Evolutionary conservation across 2,888 invertebrate species (phyloP).

Genomic region (Panzeria rudis): DNA sequence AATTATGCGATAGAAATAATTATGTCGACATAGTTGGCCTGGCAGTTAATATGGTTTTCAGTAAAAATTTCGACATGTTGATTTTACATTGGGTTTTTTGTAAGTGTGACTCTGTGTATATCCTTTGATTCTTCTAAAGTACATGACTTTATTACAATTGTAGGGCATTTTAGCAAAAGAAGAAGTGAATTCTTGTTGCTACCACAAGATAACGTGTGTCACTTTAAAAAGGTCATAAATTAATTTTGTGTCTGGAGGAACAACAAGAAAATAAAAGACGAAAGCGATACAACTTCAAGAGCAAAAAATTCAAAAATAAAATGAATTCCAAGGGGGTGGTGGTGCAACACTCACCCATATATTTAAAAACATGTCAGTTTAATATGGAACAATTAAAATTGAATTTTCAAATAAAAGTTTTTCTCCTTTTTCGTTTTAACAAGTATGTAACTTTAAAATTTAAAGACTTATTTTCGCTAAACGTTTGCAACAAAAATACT

Average conservation of each 20-base stretch:
- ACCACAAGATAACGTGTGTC: slow-evolving; percentile 72
- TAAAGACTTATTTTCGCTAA: slow-evolving; percentile 18
- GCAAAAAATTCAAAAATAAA: background rate
- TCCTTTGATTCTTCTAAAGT: background rate
- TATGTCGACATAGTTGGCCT: too few species aligned
- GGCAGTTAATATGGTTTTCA: too few species aligned
- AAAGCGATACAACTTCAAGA: slow-evolving; percentile 6
- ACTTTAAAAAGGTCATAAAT: slow-evolving; percentile 71
- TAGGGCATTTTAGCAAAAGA: slow-evolving; percentile 27
- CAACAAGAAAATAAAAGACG: slow-evolving; percentile 30
- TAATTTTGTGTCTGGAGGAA: slow-evolving; percentile 64
- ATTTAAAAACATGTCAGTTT: slow-evolving; percentile 54
- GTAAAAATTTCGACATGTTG: too few species aligned
- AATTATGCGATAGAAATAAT: too few species aligned
- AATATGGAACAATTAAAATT: slow-evolving; percentile 71
- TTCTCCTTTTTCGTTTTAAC: background rate
- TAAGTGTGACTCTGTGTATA: too few species aligned
- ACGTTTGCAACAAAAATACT: slow-evolving; percentile 12
- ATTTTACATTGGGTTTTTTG: too few species aligned
- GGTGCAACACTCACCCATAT: background rate
- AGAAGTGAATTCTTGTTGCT: slow-evolving; percentile 59
- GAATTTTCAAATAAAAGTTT: slow-evolving; percentile 20
- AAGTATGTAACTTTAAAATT: slow-evolving; percentile 11
- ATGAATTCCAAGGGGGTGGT: background rate
- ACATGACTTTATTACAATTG: background rate